Evolutionary conservation across 2,113 vertebrate genomes (phyloP), one percentile per base, ranked within the genome.

Genomic region (Actenoides hombroni): DNA sequence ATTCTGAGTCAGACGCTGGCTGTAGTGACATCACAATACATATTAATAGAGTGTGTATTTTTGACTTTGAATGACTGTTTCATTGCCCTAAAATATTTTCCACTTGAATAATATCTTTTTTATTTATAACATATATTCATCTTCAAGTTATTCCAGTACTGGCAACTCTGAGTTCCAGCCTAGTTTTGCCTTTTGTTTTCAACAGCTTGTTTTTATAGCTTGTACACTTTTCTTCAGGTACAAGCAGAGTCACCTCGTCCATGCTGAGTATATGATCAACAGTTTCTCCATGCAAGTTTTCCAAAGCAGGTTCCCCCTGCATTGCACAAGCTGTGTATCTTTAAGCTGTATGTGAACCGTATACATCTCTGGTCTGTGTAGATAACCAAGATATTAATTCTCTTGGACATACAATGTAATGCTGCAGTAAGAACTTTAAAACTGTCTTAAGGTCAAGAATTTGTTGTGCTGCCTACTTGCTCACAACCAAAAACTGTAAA

Each of bases 11-110:
- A 96, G 90, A 93, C 76, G 67, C 12, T 96, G 88, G 90, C 88
- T 93, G 88, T 92, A 77, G 49, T 86, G 90, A 86, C 94, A 95
- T 96, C 86, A 96, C 90, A 95, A 95, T 80, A 86, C 59, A 81
- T 96, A 97, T 93, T 97, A 97, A 96, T 96, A 95, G 95, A 93
- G 69, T 69, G 63, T 92, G 83, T 96, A 97, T 97, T 97, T 96
- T 96, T 94, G 90, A 77, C 88, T 94, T 96, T 59, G 90, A 95
- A 90, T 90, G 92, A 93, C 85, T 96, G 79, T 93, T 96, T 92
- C 92, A 83, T 93, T 88, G 92, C 71, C 46, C 83, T 86, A 92
- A 92, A 90, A 92, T 96, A 92, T 83, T 96, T 97, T 96, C 95
- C 95, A 77, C 3, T 2, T 7, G 0, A 88, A 88, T 94, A 94